Base-by-base conservation (phyloP, 1,140 invertebrate species). In the Bombus balteatus region DNA sequence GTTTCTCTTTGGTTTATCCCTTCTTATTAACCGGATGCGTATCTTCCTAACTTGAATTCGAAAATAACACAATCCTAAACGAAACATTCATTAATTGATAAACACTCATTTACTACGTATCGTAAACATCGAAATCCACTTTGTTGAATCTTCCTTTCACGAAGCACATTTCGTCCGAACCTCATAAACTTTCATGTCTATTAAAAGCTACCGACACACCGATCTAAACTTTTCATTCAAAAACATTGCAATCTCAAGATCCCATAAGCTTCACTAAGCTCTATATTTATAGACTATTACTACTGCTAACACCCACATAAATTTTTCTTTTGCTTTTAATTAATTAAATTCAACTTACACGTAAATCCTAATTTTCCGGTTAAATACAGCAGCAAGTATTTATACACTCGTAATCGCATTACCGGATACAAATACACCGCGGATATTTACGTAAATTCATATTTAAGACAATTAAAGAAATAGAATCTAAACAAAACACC, bases 301-400 rank as follows among this genome's bases (percentile, higher is more conserved):
- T 39, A 13, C 22, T 37, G 6, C 1, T 8, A 22, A 53, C 0
- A 53, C 1, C 1, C 18, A 22, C 47, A 6, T 53, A 6, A 53
- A 22, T 22, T 18, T 53, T 18, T 47, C 0, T 47, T 18, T 0
- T 12, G 0, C 5, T n/a, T 32, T 25, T 37, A 37, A 22, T n/a
- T 37, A 70, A 34, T 18, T 37, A 70, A 70, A 25, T 37, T 70
- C 18, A 15, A 37, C 9, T 62, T 62, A 57, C 5, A 41, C 41
- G 41, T 57, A 2, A 25, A 57, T 57, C 25, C 22, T 22, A 25
- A 57, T 5, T 57, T 57, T 57, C 25, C 3, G n/a, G 0, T 18
- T 15, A 68, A 68, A 68, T 22, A 5, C 18, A 32, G 13, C 1
- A 18, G 12, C 13, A 32, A 34, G 18, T 62, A n/a, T 62, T 12